phyloP scores from a whole-genome alignment of 1,140 invertebrate species.

The Zaprionus taronus region DNA sequence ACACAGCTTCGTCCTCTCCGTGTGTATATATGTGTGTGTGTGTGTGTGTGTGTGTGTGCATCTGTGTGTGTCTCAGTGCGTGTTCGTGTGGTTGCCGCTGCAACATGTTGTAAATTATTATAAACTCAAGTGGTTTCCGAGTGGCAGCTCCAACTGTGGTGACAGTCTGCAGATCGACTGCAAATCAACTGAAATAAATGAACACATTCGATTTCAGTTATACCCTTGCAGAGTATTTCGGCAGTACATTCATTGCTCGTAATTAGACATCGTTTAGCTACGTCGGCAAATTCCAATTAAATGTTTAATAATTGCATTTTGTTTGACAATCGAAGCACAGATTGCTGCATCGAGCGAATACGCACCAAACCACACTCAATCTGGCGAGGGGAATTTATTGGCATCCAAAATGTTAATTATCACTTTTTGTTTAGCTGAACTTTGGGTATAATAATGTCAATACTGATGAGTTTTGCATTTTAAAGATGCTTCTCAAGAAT shows the following conservation, averaged over 20 bases:
- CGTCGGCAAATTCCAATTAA: conserved; percentile 8
- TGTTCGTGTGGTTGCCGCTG: conserved; percentile 61
- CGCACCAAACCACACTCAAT: not conserved
- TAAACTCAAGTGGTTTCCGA: conserved; percentile 66
- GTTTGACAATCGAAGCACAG: not conserved
- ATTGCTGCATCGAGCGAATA: not conserved
- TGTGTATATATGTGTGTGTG: not conserved
- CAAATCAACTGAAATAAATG: conserved; percentile 48
- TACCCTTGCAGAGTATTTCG: not conserved
- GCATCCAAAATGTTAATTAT: not conserved
- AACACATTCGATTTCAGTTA: conserved; percentile 3
- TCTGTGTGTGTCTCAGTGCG: conserved; percentile 10
- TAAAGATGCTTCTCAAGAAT: too few species aligned
- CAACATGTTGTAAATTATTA: conserved; percentile 75
- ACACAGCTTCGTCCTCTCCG: conserved; percentile 16
- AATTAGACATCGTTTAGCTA: conserved; percentile 22
- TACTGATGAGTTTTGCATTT: too few species aligned
- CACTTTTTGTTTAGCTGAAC: too few species aligned
- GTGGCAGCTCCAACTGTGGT: conserved; percentile 34
- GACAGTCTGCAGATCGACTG: conserved; percentile 33
- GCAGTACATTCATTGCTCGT: not conserved
- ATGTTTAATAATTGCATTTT: conserved; percentile 4
- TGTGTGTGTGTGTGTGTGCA: conserved; percentile 12
- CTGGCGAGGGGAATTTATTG: not conserved
- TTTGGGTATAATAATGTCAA: too few species aligned